Conservation (phyloP, 2,888 invertebrate species). For the Folsomia candida region DNA sequence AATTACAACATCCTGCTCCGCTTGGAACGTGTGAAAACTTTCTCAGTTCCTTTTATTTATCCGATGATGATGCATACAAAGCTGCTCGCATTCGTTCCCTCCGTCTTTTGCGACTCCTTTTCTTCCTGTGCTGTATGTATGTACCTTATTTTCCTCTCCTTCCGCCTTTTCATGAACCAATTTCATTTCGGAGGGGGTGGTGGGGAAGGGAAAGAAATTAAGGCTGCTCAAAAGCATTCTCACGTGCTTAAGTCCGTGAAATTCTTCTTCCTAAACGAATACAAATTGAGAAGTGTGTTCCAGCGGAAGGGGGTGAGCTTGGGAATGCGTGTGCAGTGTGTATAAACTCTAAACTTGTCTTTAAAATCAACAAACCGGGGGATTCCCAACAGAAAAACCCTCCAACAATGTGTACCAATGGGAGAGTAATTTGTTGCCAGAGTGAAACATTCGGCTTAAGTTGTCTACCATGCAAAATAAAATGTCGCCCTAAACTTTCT, state of each 20-base stretch:
- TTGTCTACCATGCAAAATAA: not conserved
- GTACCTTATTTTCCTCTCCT: not conserved
- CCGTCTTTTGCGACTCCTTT: not conserved
- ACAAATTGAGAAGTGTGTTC: not conserved
- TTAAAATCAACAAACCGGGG: no score
- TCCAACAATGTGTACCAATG: no score
- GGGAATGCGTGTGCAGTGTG: no score
- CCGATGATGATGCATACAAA: not conserved
- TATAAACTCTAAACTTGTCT: no score
- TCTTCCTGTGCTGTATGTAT: not conserved
- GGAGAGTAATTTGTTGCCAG: not conserved
- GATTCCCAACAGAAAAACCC: not conserved
- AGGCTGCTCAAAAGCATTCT: not conserved
- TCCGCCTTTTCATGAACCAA: not conserved
- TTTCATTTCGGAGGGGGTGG: not conserved
- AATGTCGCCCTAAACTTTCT: not conserved
- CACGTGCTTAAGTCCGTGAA: not conserved
- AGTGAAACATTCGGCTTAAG: not conserved
- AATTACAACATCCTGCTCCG: constrained; percentile 10
- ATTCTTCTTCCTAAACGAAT: not conserved
- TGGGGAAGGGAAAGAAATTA: not conserved
- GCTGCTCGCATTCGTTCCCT: not conserved
- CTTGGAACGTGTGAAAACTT: not conserved
- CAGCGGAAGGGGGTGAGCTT: not conserved
- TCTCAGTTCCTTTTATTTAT: no score